Percentiles rank a stretch among this genome's conserved stretches.
Conservation (phyloP, 2,888 invertebrate genomes). For the Pogonocherus hispidulus region DNA sequence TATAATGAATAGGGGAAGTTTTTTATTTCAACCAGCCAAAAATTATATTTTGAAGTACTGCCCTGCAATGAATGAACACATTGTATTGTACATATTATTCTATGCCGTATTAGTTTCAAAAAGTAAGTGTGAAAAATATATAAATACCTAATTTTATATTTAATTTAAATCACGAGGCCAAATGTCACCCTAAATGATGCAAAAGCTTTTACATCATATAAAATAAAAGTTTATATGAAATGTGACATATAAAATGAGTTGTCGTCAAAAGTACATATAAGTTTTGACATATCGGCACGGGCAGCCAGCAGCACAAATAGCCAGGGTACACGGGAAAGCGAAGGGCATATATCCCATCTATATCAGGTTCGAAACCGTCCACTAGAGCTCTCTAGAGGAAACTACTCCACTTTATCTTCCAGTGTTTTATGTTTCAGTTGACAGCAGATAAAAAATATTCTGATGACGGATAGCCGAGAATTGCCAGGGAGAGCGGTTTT, state of each 20-base stretch:
- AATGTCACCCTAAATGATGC: slow-evolving; percentile 7
- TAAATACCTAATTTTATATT: no score
- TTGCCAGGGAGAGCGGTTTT: slow-evolving; percentile 62
- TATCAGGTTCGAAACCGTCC: slow-evolving; percentile 60
- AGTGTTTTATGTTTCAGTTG: slow-evolving; percentile 69
- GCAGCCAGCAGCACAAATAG: slow-evolving; percentile 32
- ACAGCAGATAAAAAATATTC: slow-evolving; percentile 69
- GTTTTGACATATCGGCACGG: slow-evolving; percentile 48
- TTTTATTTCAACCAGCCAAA: no score
- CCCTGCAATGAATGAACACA: no score
- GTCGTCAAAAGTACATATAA: slow-evolving; percentile 44
- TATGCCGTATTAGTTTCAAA: no score
- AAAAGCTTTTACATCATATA: slow-evolving; percentile 20
- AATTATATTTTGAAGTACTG: no score
- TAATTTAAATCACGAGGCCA: not conserved
- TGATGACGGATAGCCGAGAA: slow-evolving; percentile 67
- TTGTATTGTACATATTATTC: no score
- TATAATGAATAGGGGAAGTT: no score
- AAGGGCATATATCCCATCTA: slow-evolving; percentile 57
- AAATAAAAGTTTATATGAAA: slow-evolving; percentile 27
- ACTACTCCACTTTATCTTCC: slow-evolving; percentile 68
- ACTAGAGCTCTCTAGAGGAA: slow-evolving; percentile 66
- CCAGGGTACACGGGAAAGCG: slow-evolving; percentile 32
- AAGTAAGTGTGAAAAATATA: no score
- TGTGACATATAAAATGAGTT: slow-evolving; percentile 42